Conservation (phyloP, 2,888 invertebrate genomes). For the Hylaea fasciaria region DNA sequence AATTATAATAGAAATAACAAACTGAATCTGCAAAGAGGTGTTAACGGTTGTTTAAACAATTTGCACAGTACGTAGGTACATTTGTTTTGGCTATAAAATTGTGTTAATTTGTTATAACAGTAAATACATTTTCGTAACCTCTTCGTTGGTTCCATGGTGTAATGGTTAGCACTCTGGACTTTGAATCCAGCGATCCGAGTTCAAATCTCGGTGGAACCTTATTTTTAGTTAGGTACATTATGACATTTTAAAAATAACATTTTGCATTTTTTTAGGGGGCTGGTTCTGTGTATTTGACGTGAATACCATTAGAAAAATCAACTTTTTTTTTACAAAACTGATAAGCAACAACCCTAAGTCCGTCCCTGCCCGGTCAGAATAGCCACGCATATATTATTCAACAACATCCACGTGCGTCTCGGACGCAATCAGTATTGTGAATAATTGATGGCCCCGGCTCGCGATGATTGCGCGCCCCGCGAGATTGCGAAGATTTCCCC, state of each 20-base stretch:
- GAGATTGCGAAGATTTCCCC: conserved; percentile 78
- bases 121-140: not conserved
- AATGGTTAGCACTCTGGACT: conserved; percentile 92
- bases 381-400: conserved; percentile 79
- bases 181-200: conserved; percentile 92
- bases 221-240: not conserved
- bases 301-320: no score
- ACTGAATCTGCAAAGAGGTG: no score
- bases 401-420: conserved; percentile 77
- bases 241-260: no score
- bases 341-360: conserved; percentile 45
- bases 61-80: no score
- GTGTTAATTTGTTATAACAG: no score
- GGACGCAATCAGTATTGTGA: conserved; percentile 84
- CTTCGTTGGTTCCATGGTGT: conserved; percentile 86
- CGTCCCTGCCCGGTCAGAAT: conserved; percentile 61
- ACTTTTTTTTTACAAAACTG: not conserved
- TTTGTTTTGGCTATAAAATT: no score
- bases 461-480: conserved; percentile 78
- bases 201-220: conserved; percentile 91
- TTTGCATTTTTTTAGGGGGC: no score
- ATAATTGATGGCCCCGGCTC: conserved; percentile 73
- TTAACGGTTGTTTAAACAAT: no score
- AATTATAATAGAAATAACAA: no score
- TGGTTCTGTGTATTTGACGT: no score